Percentiles rank a stretch among this genome's conserved stretches.
Evolutionary conservation across 1,140 invertebrate genomes (phyloP).

Genomic region (Papilio xuthus): DNA sequence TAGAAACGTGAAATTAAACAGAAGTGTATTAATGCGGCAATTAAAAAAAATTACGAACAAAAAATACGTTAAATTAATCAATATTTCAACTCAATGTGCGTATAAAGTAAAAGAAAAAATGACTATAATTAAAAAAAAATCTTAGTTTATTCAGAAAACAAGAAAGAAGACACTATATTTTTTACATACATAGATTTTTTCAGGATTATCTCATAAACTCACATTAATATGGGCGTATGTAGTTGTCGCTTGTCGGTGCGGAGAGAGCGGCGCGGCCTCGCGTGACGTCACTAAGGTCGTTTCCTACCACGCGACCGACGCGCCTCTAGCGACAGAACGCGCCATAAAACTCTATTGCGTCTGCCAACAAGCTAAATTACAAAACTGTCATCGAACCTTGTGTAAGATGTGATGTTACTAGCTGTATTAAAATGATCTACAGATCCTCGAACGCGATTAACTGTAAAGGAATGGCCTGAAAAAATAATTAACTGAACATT

Average conservation of each 20-base stretch:
- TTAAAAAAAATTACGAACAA: too few relatives aligned
- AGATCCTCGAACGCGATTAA: neutral
- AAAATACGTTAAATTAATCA: too few relatives aligned
- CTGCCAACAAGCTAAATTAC: slow-evolving; percentile 9
- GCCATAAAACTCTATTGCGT: neutral
- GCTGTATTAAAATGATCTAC: neutral
- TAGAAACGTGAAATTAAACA: too few relatives aligned
- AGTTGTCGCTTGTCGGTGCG: slow-evolving; percentile 39
- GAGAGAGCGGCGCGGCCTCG: slow-evolving; percentile 72
- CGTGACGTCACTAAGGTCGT: slow-evolving; percentile 72
- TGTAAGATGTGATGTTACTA: slow-evolving; percentile 10
- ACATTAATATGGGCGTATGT: neutral
- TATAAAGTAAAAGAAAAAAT: too few relatives aligned
- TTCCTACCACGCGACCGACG: slow-evolving; percentile 51
- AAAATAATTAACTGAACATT: neutral
- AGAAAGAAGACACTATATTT: neutral
- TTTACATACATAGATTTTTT: neutral
- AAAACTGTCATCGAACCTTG: slow-evolving; percentile 13
- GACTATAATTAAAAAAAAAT: neutral
- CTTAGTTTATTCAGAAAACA: too few relatives aligned
- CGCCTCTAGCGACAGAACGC: slow-evolving; percentile 35
- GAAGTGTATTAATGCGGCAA: too few relatives aligned
- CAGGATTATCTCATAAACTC: neutral
- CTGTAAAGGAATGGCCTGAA: too few relatives aligned
- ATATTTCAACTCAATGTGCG: too few relatives aligned